Percentiles rank a stretch among this genome's conserved stretches.
These are phyloP conservation scores for Pyrrhia umbra DNA, from an alignment of 2,888 invertebrate species.

Conservation along the genomic window DNA sequence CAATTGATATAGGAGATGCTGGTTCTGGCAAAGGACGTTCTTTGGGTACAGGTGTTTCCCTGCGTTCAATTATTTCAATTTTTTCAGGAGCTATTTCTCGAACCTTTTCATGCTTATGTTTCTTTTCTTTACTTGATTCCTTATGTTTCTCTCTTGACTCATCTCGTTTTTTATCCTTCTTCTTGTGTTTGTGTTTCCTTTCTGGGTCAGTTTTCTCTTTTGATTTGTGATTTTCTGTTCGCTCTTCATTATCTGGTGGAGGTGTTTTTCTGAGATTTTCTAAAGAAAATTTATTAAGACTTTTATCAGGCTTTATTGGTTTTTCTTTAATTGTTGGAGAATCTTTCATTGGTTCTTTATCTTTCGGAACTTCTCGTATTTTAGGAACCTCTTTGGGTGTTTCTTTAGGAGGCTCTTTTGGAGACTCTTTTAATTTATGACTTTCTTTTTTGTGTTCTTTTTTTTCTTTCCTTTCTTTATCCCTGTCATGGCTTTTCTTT, in stretches of 20 bases:
- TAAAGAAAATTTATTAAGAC: slow-evolving; percentile 85
- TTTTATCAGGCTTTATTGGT: slow-evolving; percentile 80
- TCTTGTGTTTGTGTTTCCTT: slow-evolving; percentile 91
- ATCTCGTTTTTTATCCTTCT: slow-evolving; percentile 92
- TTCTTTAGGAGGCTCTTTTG: slow-evolving; percentile 82
- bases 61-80: slow-evolving; percentile 84
- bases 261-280: slow-evolving; percentile 87
- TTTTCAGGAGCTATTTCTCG: slow-evolving; percentile 86
- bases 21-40: slow-evolving; percentile 82
- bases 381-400: slow-evolving; percentile 77
- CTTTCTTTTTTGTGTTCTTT: slow-evolving; percentile 91
- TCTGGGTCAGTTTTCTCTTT: slow-evolving; percentile 89
- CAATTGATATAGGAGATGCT: slow-evolving; percentile 86
- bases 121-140: slow-evolving; percentile 88
- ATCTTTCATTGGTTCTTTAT: slow-evolving; percentile 75
- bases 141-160: slow-evolving; percentile 91
- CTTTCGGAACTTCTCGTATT: slow-evolving; percentile 81
- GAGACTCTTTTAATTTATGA: slow-evolving; percentile 84
- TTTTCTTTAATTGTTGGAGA: slow-evolving; percentile 81
- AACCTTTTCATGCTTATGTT: slow-evolving; percentile 89
- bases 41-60: slow-evolving; percentile 83
- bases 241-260: slow-evolving; percentile 80
- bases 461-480: slow-evolving; percentile 90
- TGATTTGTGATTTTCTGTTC: slow-evolving; percentile 79
- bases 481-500: slow-evolving; percentile 91